A percentile compares a stretch with the other conserved stretches of the same genome.
phyloP scores from a whole-genome alignment of 1,140 invertebrate genomes.

The Bombus terrestris region DNA sequence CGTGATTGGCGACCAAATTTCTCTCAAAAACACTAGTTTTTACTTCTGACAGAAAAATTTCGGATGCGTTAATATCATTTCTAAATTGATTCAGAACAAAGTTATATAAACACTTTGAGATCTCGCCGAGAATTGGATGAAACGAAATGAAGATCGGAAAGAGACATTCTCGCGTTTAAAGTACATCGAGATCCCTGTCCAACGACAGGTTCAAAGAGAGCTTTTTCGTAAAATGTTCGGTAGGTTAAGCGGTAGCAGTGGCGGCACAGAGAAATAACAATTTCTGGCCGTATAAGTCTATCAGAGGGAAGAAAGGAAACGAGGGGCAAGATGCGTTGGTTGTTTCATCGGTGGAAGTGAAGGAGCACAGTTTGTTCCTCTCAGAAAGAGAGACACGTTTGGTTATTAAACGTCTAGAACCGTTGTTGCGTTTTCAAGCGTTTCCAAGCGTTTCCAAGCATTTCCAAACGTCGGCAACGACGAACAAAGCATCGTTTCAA shows the following conservation, averaged over 20 bases:
- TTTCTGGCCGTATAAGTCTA: background rate
- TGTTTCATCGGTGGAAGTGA: background rate
- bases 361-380: background rate
- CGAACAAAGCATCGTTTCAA: background rate
- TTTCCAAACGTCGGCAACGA: background rate
- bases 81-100: no score
- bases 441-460: background rate
- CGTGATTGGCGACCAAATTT: no score
- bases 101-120: background rate
- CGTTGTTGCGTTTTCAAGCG: background rate
- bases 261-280: conserved; percentile 19
- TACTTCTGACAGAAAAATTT: no score
- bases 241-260: conserved; percentile 2
- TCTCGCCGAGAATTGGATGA: no score
- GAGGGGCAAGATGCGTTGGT: background rate
- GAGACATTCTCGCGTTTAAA: background rate
- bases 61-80: no score
- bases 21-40: no score
- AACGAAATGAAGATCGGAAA: background rate
- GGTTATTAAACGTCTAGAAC: background rate
- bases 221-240: background rate
- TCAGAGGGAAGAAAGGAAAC: background rate
- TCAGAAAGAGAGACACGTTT: conserved; percentile 1
- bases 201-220: background rate
- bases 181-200: background rate